Base-by-base conservation (phyloP, 1,140 invertebrate genomes). In the Macrostomum lignano region DNA sequence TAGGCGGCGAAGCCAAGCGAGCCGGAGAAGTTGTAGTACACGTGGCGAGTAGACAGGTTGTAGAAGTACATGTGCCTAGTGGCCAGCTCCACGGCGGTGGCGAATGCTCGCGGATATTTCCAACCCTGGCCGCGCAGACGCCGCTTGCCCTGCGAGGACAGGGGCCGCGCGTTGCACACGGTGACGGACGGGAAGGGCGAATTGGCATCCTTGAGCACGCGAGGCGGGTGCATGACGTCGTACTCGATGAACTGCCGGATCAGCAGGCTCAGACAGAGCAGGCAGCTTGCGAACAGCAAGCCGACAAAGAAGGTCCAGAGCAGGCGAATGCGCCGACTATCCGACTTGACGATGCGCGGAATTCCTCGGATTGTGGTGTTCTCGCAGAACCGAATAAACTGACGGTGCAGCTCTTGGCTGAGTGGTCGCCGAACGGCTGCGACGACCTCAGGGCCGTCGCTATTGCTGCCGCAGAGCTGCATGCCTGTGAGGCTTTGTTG, bases 151-250 rank as follows among this genome's bases (percentile, higher is more conserved):
- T 28, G 3, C 4, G 26, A 17, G 19, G 26, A 28, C 3, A 28
- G 15, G 7, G 26, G 26, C 15, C 26, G 26, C 19, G 19, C 7
- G 19, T 28, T 28, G 9, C 26, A 28, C 15, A 28, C 26, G 5
- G 26, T 28, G 3, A 28, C 26, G 3, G 26, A 28, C 26, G 26
- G 26, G 19, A 28, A 28, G 3, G 26, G 26, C 15, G 26, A 28
- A 9, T 28, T 28, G 9, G 26, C 26, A 28, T 28, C 26, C 19
- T 17, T 3, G 9, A 28, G 15, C 3, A 28, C 26, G 15, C 19
- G 26, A 28, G 26, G 26, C 9, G 26, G 26, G 19, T 28, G 26
- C 5, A 28, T 28, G 26, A 28, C 26, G 19, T 28, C 19, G 19
- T 15, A 28, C 9, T 28, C 26, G 15, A 28, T 7, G 19, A 15